Evolutionary conservation across 2,888 invertebrate genomes (phyloP).

Genomic region (Chrysodeixis includens): DNA sequence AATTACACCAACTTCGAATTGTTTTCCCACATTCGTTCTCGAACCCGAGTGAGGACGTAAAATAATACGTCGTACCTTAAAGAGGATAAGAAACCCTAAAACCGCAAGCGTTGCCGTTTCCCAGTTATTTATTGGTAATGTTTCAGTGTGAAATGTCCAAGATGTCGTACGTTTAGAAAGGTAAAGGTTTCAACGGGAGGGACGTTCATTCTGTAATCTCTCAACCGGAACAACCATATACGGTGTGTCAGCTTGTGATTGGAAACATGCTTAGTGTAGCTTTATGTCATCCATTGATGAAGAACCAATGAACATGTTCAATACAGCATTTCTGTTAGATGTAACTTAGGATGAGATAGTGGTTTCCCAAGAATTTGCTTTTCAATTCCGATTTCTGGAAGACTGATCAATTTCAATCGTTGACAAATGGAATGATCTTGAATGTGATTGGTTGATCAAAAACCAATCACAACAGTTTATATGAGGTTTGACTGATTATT

Average conservation of each 20-base stretch:
- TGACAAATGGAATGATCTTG: too few relatives aligned
- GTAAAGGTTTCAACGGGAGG: slow-evolving; percentile 43
- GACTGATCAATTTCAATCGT: too few relatives aligned
- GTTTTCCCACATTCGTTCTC: slow-evolving; percentile 39
- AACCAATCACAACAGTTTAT: too few relatives aligned
- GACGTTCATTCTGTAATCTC: slow-evolving; percentile 41
- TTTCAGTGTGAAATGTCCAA: slow-evolving; percentile 46
- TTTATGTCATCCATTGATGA: slow-evolving; percentile 27
- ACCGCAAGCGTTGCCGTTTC: slow-evolving; percentile 53
- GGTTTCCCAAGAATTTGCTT: not conserved
- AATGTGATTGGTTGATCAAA: too few relatives aligned
- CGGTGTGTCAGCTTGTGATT: slow-evolving; percentile 29
- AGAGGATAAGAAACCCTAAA: slow-evolving; percentile 57
- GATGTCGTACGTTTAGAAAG: slow-evolving; percentile 39
- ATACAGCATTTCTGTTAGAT: not conserved
- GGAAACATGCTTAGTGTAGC: slow-evolving; percentile 18
- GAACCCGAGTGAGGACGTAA: slow-evolving; percentile 60
- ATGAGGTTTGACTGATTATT: too few relatives aligned
- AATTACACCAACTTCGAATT: slow-evolving; percentile 34
- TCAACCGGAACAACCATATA: slow-evolving; percentile 26
- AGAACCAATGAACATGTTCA: not conserved
- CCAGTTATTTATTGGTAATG: slow-evolving; percentile 65
- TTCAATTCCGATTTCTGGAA: not conserved
- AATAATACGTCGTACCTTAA: slow-evolving; percentile 56
- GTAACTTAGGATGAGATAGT: not conserved